Evolutionary conservation across 2,113 vertebrate species (phyloP), one percentile per base, ranked within the genome.

Genomic region (Lasiurus borealis): DNA sequence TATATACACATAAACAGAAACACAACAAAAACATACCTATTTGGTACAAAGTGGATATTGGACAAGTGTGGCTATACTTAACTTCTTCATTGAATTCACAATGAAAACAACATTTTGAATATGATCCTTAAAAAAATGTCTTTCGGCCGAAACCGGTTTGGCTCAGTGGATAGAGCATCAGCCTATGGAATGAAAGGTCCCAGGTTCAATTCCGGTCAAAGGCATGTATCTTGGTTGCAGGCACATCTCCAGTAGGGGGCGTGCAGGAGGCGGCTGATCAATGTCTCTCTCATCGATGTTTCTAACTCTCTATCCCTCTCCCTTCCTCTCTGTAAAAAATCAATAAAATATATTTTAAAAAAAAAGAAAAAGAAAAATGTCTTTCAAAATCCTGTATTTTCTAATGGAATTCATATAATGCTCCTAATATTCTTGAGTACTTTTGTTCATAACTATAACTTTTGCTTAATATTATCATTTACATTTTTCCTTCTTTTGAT

Each of bases 391-490:
- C 29, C 21, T 90, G 19, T 85, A 46, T 48, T 59, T 76, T 27
- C 40, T 16, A 50, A 73, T 72, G 34, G 54, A 54, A 85, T 73
- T 91, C 25, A 68, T 34, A 36, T 10, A 31, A 34, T 54, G 64
- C 46, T 78, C 59, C 40, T 25, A 88, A 72, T 69, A 59, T 59
- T 82, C 36, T 31, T 68, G 25, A 44, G 13, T 71, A 46, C 23
- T 62, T 90, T 54, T 62, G 21, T 66, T 36, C 16, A 54, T 46
- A 36, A 73, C 27, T 91, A 36, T 44, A 80, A 72, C 66, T 69
- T 64, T 25, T 57, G n/a, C 36, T 95, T 87, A 82, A 75, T 68
- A 82, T 87, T 87, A 25, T 36, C 14, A 82, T 48, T 81, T 82
- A 69, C 19, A 52, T 72, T 85, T 90, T 69, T 78, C 27, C 64